Evolutionary conservation across 2,888 invertebrate species (phyloP).

Genomic region (Luperina testacea): DNA sequence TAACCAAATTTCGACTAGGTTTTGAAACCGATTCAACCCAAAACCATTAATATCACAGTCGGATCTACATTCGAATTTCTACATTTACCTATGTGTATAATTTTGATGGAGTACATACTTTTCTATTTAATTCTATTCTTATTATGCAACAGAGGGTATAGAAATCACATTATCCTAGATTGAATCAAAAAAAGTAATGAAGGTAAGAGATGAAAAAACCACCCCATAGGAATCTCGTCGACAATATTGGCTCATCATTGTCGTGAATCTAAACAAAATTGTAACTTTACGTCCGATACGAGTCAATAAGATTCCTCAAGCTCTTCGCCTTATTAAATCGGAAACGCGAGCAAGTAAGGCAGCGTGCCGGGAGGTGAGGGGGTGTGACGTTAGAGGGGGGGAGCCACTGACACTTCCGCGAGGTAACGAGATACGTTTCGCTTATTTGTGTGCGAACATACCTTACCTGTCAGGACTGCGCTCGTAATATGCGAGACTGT

Average conservation of each 20-base stretch:
- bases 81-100: too few relatives aligned
- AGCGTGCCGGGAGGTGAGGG: slow-evolving; percentile 16
- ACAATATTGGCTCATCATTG: slow-evolving; percentile 33
- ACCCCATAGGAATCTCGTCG: slow-evolving; percentile 10
- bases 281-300: slow-evolving; percentile 54
- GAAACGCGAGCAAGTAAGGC: slow-evolving; percentile 64
- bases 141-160: not conserved
- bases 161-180: not conserved
- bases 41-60: not conserved
- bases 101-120: too few relatives aligned
- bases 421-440: slow-evolving; percentile 66
- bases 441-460: slow-evolving; percentile 62
- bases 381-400: slow-evolving; percentile 30
- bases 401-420: slow-evolving; percentile 67
- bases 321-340: slow-evolving; percentile 68
- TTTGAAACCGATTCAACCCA: not conserved
- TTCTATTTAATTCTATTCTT: not conserved
- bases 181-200: not conserved
- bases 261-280: slow-evolving; percentile 47
- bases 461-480: slow-evolving; percentile 44
- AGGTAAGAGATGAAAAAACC: not conserved
- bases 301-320: slow-evolving; percentile 52
- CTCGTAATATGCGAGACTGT: slow-evolving; percentile 18
- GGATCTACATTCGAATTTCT: not conserved
- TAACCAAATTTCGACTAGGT: too few relatives aligned